Evolutionary conservation across 2,797 vertebrate species (phyloP).

Genomic region (Nannoperca australis): DNA sequence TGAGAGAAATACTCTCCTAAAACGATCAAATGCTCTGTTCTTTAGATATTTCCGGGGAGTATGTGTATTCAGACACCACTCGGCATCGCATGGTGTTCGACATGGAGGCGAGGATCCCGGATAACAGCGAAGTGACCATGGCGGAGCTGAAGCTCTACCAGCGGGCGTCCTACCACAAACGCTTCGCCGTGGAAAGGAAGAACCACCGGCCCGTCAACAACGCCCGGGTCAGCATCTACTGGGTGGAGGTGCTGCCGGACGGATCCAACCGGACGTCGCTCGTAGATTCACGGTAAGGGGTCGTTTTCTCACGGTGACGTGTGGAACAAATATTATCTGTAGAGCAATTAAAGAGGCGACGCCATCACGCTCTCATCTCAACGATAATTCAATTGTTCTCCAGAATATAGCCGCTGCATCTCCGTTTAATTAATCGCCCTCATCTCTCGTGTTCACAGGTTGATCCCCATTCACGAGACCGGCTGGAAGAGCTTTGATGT

Average conservation of each 20-base stretch:
- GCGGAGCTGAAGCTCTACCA: constrained; percentile 96
- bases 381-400: constrained; percentile 21
- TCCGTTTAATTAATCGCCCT: constrained; percentile 52
- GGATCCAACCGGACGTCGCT: constrained; percentile 92
- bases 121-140: constrained; percentile 95
- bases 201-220: constrained; percentile 86
- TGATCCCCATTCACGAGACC: constrained; percentile 90
- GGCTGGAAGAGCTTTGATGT: constrained; percentile 98
- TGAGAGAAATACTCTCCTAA: not conserved
- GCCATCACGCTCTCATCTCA: not conserved
- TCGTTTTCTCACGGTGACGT: not conserved
- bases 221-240: constrained; percentile 93
- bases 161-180: constrained; percentile 84
- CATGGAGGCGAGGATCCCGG: constrained; percentile 92
- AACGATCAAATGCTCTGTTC: not conserved
- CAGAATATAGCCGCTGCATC: constrained; percentile 5
- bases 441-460: constrained; percentile 78
- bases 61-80: constrained; percentile 87
- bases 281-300: constrained; percentile 92
- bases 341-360: not conserved
- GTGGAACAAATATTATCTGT: not conserved
- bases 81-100: constrained; percentile 90
- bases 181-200: constrained; percentile 80
- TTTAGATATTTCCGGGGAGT: constrained; percentile 89
- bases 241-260: constrained; percentile 87